Evolutionary conservation across 2,888 invertebrate species (phyloP), one percentile per base, ranked within the genome.

Genomic region (Phasia obesa): DNA sequence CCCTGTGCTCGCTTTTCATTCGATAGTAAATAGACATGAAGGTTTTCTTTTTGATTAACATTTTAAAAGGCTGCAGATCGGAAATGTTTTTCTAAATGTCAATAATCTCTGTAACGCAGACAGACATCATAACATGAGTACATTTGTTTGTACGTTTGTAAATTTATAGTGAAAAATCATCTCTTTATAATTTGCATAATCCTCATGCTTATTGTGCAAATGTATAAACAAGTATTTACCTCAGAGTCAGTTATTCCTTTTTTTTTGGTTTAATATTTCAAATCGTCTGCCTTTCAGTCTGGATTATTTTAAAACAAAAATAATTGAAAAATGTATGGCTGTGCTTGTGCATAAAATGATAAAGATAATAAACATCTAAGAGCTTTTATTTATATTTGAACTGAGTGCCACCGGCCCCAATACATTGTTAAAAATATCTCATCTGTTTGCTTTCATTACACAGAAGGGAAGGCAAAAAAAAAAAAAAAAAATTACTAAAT

Each of bases 141-240:
- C 11, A 35, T 35, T 9, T 31, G 31, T 31, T 31, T 31, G 31
- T 31, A 4, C 31, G 31, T 35, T 35, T n/a, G 38, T 42, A 13
- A 42, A 11, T 31, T 44, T 42, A 17, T 67, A 42, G 27, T 27
- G 27, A 25, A 47, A 31, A 57, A 59, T 9, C 19, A 53, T 53
- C 7, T 44, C 13, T 44, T 31, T 31, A 44, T 62, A 51, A 53
- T 73, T 53, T 42, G 3, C 27, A 44, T 74, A 62, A 73, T 53
- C 27, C 55, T 21, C 19, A 31, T 38, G 44, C 27, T 44, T n/a
- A 17, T 44, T 23, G 51, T 62, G 42, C 42, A 53, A 53, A 17
- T 62, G 21, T 53, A 27, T 5, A 27, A 60, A 27, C 13, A n/a
- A 21, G n/a, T 49, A n/a, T 49, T 44, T 67, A 59, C 38, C 27